Evolutionary conservation across 2,113 vertebrate genomes (phyloP).

Genomic region (Copsychus sechellarum): DNA sequence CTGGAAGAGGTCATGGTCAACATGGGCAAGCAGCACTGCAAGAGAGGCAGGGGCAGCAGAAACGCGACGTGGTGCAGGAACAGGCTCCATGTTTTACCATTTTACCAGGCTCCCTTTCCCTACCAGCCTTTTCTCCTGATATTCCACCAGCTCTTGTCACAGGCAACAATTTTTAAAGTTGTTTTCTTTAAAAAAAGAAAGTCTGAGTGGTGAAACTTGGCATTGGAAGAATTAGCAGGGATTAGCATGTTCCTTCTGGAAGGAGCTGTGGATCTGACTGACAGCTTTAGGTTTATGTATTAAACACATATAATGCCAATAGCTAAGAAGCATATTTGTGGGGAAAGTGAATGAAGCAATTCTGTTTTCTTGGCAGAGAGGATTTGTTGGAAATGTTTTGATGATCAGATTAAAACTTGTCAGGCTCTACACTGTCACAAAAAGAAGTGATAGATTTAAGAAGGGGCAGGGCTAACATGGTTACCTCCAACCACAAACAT

Average conservation of each 20-base stretch:
- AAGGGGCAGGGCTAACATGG: not conserved
- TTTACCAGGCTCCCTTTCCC: not conserved
- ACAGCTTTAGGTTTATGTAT: not conserved
- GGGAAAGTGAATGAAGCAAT: not conserved
- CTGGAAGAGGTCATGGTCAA: not conserved
- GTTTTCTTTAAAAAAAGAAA: not conserved
- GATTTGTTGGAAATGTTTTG: not conserved
- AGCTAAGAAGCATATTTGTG: not conserved
- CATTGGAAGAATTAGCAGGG: not conserved
- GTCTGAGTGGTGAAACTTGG: not conserved
- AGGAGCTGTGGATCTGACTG: not conserved
- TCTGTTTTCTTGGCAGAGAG: conserved; percentile 2
- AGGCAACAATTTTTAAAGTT: not conserved
- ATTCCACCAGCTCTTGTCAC: not conserved
- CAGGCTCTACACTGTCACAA: not conserved
- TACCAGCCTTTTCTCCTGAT: not conserved
- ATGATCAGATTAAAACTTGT: conserved; percentile 11
- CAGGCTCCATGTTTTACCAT: not conserved
- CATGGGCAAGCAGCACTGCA: not conserved
- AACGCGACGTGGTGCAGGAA: rapidly evolving
- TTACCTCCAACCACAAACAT: not conserved
- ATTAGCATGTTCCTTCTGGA: not conserved
- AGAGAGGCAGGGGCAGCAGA: not conserved
- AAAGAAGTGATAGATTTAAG: not conserved
- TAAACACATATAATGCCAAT: not conserved